Evolutionary conservation across 2,888 invertebrate genomes (phyloP).

Genomic region (Macrophya alboannulata): DNA sequence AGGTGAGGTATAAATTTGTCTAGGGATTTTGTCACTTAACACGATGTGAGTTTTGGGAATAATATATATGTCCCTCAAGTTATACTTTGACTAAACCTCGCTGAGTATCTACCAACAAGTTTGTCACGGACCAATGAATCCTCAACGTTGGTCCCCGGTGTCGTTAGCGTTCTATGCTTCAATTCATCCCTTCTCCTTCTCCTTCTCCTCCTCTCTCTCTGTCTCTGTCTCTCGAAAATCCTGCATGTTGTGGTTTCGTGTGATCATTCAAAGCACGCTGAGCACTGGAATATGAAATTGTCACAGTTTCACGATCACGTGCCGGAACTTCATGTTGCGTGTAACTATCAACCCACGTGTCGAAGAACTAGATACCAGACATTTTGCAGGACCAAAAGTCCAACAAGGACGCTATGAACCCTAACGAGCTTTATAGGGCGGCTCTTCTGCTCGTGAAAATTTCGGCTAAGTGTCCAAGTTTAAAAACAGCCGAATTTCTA

Average conservation of each 20-base stretch:
- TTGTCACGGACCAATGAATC: slow-evolving; percentile 19
- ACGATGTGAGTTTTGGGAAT: not conserved
- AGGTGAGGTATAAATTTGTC: not conserved
- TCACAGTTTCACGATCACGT: not conserved
- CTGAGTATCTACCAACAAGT: slow-evolving; percentile 23
- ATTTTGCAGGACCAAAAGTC: not conserved
- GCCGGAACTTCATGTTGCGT: not conserved
- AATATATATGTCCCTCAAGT: not conserved
- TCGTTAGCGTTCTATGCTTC: slow-evolving; percentile 23
- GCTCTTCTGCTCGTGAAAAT: not conserved
- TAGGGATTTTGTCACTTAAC: slow-evolving; percentile 9
- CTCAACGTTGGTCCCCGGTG: slow-evolving; percentile 6
- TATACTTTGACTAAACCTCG: slow-evolving; percentile 28
- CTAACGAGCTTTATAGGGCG: not conserved
- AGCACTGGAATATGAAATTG: slow-evolving; percentile 21
- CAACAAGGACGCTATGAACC: not conserved
- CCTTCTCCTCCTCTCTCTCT: no score
- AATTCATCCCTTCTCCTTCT: not conserved
- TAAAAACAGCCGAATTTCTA: not conserved
- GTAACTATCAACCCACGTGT: not conserved
- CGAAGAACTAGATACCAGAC: not conserved
- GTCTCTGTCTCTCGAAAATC: not conserved
- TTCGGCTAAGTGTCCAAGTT: not conserved
- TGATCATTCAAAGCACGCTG: slow-evolving; percentile 12
- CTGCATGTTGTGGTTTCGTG: not conserved